Evolutionary conservation across 2,113 vertebrate species (phyloP), one percentile per base, ranked within the genome.

Genomic region (Larimichthys polyactis): DNA sequence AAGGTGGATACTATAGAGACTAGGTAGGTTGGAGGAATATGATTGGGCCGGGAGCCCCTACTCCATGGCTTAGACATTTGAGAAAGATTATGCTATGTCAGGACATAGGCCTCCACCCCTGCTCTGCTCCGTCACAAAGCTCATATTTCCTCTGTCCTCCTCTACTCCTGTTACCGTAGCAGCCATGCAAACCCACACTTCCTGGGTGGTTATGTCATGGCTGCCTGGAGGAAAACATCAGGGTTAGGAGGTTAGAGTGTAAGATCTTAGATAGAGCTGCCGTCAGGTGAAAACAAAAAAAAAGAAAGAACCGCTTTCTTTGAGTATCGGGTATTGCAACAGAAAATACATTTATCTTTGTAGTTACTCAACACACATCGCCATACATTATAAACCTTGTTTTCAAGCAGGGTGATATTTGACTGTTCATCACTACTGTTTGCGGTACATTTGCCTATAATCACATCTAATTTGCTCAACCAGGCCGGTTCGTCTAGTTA

Each of bases 141-240:
- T 94, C 90, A 85, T 62, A 81, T 94, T 93, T 93, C 93, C 79
- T 75, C 75, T 83, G 87, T 88, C 69, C 84, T 84, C 72, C 73
- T 83, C 68, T 78, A 46, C 85, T 94, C 63, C 44, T 81, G 87
- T 95, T 90, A 90, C 90, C 67, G 84, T 92, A 82, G 88, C 91
- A 92, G 79, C 89, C 69, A 85, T 76, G 89, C 83, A 87, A 91
- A 85, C 69, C 71, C 71, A 81, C 77, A 89, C 81, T 93, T 92
- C 85, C 71, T 88, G 51, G 69, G 78, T 84, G 78, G 67, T 91
- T 92, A 90, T 91, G 87, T 91, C 87, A 90, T 78, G 82, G 55
- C 64, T 69, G 52, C 66, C 32, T 16, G 69, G 52, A 86, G 55
- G 82, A 82, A 83, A 82, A 83, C 74, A 49, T 29, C 62, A 57